phyloP scores from a whole-genome alignment of 2,113 vertebrate species.

The Drymodes brunneopygia region DNA sequence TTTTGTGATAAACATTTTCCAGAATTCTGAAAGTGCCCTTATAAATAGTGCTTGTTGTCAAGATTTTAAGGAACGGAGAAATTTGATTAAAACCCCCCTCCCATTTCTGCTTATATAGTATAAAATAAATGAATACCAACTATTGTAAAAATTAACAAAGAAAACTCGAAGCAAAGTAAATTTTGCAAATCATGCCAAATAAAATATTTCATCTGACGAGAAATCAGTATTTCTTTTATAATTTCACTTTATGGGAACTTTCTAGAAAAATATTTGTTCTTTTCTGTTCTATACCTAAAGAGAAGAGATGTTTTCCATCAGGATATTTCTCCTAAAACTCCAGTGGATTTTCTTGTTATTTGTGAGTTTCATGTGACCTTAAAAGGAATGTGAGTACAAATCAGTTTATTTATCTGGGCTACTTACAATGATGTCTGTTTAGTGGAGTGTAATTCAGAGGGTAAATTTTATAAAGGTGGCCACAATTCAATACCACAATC shows the following conservation, averaged over 20 bases:
- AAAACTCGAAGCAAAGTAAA: not conserved
- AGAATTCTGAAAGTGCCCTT: not conserved
- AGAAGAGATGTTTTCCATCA: not conserved
- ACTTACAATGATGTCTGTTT: not conserved
- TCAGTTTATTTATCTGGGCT: not conserved
- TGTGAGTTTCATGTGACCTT: not conserved
- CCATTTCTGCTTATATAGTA: not conserved
- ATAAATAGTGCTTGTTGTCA: not conserved
- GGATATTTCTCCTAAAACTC: not conserved
- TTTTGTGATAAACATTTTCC: not conserved
- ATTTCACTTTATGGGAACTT: not conserved
- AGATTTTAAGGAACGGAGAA: not conserved
- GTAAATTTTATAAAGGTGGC: not conserved
- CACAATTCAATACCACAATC: not conserved
- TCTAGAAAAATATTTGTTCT: not conserved
- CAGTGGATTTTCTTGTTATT: not conserved
- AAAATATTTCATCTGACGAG: not conserved
- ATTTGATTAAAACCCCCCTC: not conserved
- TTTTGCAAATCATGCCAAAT: not conserved
- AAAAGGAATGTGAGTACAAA: not conserved
- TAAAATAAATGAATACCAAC: not conserved
- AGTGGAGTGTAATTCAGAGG: not conserved
- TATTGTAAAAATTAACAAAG: not conserved
- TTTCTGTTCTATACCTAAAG: not conserved
- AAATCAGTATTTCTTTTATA: not conserved